Base-by-base conservation (phyloP, 2,113 vertebrate species). In the Rutilus rutilus region DNA sequence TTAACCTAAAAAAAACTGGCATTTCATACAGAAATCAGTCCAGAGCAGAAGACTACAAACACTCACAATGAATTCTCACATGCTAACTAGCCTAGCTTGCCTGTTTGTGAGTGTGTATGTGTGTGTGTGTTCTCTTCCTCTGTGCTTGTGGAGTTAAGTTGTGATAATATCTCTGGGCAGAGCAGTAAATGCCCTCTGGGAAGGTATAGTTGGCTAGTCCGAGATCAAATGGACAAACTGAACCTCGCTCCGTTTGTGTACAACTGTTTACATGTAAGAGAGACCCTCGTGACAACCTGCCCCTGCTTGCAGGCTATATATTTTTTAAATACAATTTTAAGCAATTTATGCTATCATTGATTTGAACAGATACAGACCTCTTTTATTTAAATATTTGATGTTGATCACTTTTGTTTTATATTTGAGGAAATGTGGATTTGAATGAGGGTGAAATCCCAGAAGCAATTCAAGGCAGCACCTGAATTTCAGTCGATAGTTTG, bases 161-260 rank as follows among this genome's bases (percentile, higher is more conserved):
- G 89, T 88, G 90, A 90, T 93, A 92, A 94, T 94, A 93, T 94
- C 90, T 94, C 92, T 93, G 87, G 92, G 92, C 92, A 93, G 93
- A 91, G 90, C 90, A 87, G 89, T 86, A 87, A 91, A 88, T 90
- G 91, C 91, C 93, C 91, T 47, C 77, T 89, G 91, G 93, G 91
- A 69, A 91, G 82, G 83, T 91, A 91, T 87, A 90, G 87, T 92
- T 88, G 90, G 88, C 88, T 60, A 21, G 87, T 85, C 86, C 89
- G 87, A 91, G 91, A 84, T 88, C 89, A 91, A 87, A 79, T 3
- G 82, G 87, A 89, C 92, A 92, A 90, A 92, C 92, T 91, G 91
- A 92, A 88, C 86, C 83, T 83, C 25, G 9, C 69, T 59, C 39
- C 36, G 9, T 42, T 42, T 42, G 42, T 42, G 42, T 42, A 42